Percentiles rank a stretch among this genome's conserved stretches.
phyloP scores from a whole-genome alignment of 2,888 invertebrate species.

The Stenoptilia bipunctidactyla region DNA sequence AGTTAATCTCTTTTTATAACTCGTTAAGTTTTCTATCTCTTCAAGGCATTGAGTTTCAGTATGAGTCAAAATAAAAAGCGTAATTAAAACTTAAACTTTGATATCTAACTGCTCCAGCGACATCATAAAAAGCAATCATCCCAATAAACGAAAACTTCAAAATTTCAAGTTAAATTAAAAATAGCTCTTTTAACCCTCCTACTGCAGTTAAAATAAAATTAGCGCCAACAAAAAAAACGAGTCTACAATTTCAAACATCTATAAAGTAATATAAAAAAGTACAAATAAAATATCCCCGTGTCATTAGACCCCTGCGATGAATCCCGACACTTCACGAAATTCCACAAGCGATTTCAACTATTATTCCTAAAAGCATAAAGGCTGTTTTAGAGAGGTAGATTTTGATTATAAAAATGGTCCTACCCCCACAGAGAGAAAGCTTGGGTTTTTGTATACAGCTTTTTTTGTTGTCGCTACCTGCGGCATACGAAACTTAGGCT shows the following conservation, averaged over 20 bases:
- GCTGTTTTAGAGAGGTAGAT: conserved; percentile 14
- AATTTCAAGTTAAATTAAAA: too few relatives aligned
- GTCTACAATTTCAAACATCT: conserved; percentile 33
- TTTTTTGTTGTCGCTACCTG: conserved; percentile 34
- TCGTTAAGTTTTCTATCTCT: too few relatives aligned
- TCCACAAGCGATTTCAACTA: background rate
- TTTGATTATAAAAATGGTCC: conserved; percentile 9
- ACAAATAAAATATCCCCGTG: conserved; percentile 40
- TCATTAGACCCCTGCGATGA: conserved; percentile 55
- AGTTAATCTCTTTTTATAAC: too few relatives aligned
- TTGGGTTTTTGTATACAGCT: conserved; percentile 30
- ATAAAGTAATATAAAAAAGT: conserved; percentile 44
- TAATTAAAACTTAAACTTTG: too few relatives aligned
- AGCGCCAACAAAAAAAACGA: conserved; percentile 28
- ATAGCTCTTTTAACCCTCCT: background rate
- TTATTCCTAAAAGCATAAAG: conserved; percentile 11
- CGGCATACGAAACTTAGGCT: conserved; percentile 32
- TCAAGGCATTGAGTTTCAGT: too few relatives aligned
- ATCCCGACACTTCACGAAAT: conserved; percentile 7
- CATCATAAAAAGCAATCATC: too few relatives aligned
- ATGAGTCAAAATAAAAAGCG: too few relatives aligned
- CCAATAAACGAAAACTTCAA: too few relatives aligned
- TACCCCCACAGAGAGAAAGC: conserved; percentile 38
- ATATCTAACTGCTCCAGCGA: too few relatives aligned
- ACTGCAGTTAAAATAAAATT: conserved; percentile 34